Percentiles rank a stretch among this genome's conserved stretches.
These are phyloP conservation scores for Epinephelus coioides DNA, from an alignment of 2,797 vertebrate genomes.

Conservation along the genomic window DNA sequence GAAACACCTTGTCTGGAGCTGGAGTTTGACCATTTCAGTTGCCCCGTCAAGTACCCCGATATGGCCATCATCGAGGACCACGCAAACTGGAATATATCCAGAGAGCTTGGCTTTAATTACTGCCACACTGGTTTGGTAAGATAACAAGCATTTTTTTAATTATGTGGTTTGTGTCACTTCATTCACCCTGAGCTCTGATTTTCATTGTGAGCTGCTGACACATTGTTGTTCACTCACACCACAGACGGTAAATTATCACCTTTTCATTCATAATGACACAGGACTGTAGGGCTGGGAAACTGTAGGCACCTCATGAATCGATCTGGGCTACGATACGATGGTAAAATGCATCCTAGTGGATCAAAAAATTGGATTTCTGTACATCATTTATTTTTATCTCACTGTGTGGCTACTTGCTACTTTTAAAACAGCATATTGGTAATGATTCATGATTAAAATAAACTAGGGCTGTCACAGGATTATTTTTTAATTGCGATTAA, in stretches of 20 bases:
- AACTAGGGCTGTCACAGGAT: too few species aligned
- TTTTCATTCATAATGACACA: too few species aligned
- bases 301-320: too few species aligned
- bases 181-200: neutral
- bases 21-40: constrained; percentile 98
- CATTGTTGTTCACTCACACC: neutral
- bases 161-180: neutral
- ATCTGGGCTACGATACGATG: too few species aligned
- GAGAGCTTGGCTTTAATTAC: constrained; percentile 97
- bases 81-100: constrained; percentile 96
- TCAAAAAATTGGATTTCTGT: too few species aligned
- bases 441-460: too few species aligned
- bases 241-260: neutral
- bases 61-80: constrained; percentile 96
- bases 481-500: too few species aligned
- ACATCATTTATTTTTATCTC: too few species aligned
- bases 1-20: constrained; percentile 98
- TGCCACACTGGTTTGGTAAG: constrained; percentile 93
- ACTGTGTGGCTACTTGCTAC: too few species aligned
- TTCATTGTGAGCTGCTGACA: neutral
- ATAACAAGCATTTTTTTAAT: neutral
- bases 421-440: too few species aligned
- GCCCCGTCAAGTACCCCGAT: constrained; percentile 96
- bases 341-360: too few species aligned
- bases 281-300: too few species aligned